These are phyloP conservation scores for Dicerorhinus sumatrensis DNA, from an alignment of 2,113 vertebrate species.

Conservation along the genomic window DNA sequence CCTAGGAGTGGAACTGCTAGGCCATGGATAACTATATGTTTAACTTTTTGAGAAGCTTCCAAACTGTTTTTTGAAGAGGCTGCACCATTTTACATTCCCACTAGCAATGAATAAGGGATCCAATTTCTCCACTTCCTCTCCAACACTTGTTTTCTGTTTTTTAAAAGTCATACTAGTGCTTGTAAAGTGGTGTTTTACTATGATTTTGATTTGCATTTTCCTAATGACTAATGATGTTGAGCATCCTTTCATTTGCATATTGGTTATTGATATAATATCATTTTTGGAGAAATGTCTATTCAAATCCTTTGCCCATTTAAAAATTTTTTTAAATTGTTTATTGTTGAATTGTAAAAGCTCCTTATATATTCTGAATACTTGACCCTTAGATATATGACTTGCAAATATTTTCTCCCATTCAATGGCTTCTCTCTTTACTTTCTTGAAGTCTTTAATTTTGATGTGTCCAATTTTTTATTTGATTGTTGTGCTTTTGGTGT, in stretches of 20 bases:
- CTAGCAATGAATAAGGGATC: neutral
- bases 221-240: neutral
- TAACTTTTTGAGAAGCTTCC: neutral
- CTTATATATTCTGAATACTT: neutral
- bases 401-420: neutral
- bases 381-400: neutral
- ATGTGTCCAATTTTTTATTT: neutral
- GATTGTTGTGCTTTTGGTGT: neutral
- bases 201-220: neutral
- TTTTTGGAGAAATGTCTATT: neutral
- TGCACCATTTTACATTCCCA: neutral
- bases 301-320: neutral
- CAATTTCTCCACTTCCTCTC: neutral
- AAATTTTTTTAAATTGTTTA: neutral
- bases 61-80: neutral
- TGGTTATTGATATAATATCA: neutral
- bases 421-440: neutral
- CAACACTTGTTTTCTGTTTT: neutral
- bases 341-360: neutral
- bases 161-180: neutral
- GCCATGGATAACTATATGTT: neutral
- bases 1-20: neutral
- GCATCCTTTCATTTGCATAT: neutral
- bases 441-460: constrained; percentile 30
- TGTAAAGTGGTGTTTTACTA: neutral